Evolutionary conservation across 2,888 invertebrate species (phyloP), one percentile per base, ranked within the genome.

Genomic region (Harmothoe impar): DNA sequence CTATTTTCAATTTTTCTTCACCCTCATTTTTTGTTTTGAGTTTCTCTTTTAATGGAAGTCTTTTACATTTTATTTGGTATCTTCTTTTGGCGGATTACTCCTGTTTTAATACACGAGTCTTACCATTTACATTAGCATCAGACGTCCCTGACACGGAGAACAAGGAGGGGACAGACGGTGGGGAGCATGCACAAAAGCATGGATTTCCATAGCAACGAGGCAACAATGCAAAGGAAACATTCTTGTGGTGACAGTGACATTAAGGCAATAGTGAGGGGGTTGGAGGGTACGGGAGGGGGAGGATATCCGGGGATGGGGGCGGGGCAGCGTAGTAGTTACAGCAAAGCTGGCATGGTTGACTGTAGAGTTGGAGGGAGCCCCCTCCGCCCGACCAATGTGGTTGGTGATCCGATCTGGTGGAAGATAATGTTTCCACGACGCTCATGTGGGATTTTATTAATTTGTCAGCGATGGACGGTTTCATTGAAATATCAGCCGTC

Each of bases 231-330:
- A 72, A 72, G 72, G 72, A 72, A 29, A 29, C 72, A 72, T 72
- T 72, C 72, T 72, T 72, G 72, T 29, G 72, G 72, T 72, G 72
- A 29, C 29, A 29, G 72, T 29, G 72, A 72, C 72, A 72, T 72
- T 72, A 72, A 72, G 72, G 72, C 29, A n/a, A 72, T n/a, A 3
- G 62, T 62, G 15, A 62, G 62, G 62, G 72, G 29, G 72, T 29
- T 25, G 31, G 25, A 72, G 15, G 72, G 25, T 72, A 7, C 17
- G 68, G 68, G n/a, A 7, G n/a, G 29, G 29, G 72, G 72, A 72
- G 29, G 72, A 15, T 17, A 72, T 29, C 72, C 15, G 72, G 29
- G 10, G n/a, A 62, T 62, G 62, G 62, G 20, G n/a, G 43, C 43
- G 43, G 43, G 43, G 43, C 43, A 43, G 43, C 20, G 20, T n/a